phyloP scores from a whole-genome alignment of 1,140 invertebrate genomes.

The Conus ventricosus region DNA sequence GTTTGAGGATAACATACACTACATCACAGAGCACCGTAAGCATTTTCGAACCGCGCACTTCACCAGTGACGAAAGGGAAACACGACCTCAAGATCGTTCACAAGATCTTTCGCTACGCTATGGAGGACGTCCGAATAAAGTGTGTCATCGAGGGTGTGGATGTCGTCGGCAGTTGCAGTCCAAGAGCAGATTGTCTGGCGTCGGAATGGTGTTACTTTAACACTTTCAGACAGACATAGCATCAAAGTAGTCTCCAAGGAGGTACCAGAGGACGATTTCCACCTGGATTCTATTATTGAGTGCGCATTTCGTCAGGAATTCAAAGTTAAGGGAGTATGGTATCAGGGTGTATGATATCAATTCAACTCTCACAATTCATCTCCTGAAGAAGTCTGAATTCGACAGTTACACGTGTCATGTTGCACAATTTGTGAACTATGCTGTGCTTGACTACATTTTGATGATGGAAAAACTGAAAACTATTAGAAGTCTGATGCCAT shows the following conservation, averaged over 20 bases:
- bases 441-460: background rate
- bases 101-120: background rate
- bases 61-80: background rate
- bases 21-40: background rate
- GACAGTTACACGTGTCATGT: constrained; percentile 9
- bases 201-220: background rate
- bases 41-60: background rate
- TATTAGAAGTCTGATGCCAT: background rate
- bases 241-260: background rate
- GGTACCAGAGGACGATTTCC: background rate
- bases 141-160: background rate
- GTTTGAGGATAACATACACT: constrained; percentile 2
- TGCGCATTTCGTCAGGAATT: too few species aligned
- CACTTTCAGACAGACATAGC: background rate
- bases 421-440: background rate
- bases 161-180: background rate
- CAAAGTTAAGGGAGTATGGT: background rate
- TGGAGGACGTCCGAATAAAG: background rate
- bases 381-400: background rate
- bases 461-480: background rate
- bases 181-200: background rate
- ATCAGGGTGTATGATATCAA: constrained; percentile 9
- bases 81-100: background rate
- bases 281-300: background rate
- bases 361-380: background rate